Conservation (phyloP, 64 coral and sea anemone species). For the Orbicella faveolata region DNA sequence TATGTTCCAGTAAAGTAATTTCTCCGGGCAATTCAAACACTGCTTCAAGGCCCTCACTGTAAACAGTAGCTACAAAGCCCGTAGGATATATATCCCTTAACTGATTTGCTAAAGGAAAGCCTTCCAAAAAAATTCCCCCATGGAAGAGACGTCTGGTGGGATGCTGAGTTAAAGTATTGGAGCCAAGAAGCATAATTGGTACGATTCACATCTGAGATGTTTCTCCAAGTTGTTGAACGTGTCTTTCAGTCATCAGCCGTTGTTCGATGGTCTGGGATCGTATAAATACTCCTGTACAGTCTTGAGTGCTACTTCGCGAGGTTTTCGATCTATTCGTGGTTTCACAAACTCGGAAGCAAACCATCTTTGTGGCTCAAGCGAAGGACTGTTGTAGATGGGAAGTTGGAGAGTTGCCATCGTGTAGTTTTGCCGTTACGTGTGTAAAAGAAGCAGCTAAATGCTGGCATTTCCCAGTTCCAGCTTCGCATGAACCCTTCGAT, state of each 20-base stretch:
- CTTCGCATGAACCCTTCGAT: conserved; percentile 3
- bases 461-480: conserved; percentile 8
- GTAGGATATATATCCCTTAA: conserved; percentile 19
- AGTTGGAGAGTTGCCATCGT: conserved; percentile 5
- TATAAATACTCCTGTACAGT: conserved; percentile 30
- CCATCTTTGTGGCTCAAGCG: conserved; percentile 25
- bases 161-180: conserved; percentile 24
- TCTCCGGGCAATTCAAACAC: conserved; percentile 17
- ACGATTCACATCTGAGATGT: not conserved
- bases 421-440: conserved; percentile 2
- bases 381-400: conserved; percentile 13
- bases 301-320: conserved; percentile 2
- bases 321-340: not conserved
- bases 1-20: conserved; percentile 16
- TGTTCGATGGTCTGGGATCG: conserved; percentile 22
- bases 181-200: conserved; percentile 44
- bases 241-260: not conserved
- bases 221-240: conserved; percentile 13
- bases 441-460: not conserved
- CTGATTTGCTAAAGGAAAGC: conserved; percentile 6
- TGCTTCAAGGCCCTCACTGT: conserved; percentile 27
- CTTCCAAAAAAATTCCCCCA: conserved; percentile 24
- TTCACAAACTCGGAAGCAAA: conserved; percentile 18
- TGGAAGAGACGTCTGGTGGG: conserved; percentile 10
- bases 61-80: conserved; percentile 7